Base-by-base conservation (phyloP, 2,113 vertebrate genomes). In the Oreochromis niloticus region DNA sequence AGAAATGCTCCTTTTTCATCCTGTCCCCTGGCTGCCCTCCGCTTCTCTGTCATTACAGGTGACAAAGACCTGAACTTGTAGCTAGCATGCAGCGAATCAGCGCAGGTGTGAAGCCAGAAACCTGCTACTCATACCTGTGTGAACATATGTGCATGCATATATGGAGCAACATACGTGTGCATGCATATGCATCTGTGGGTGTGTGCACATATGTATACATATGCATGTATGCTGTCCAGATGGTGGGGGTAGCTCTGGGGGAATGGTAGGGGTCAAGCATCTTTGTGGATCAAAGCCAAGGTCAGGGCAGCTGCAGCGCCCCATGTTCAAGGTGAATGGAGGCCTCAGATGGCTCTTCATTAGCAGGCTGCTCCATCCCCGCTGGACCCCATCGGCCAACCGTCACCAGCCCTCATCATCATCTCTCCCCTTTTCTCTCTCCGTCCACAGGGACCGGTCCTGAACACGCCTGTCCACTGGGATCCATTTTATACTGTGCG, bases 271-370 rank as follows among this genome's bases (percentile, higher is more conserved):
- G 95, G 96, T 96, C 95, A 96, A 94, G 93, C 91, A 92, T 95
- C 95, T 96, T 95, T 93, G 92, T 92, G 94, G 96, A 97, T 96
- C 96, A 96, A 96, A 97, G 97, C 96, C 96, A 97, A 97, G 95
- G 96, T 97, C 96, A 96, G 96, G 95, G 93, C 95, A 95, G 94
- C 94, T 89, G 94, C 96, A 95, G 94, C 93, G 89, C 91, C 93
- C 96, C 96, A 96, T 93, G 96, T 96, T 97, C 96, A 97, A 97
- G 96, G 96, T 96, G 96, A 96, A 95, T 91, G 83, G 91, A 94
- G 92, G 93, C 92, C 96, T 96, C 96, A 96, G 95, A 96, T 96
- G 96, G 96, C 94, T 94, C 93, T 94, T 95, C 94, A 97, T 96
- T 95, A 96, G 93, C 94, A 96, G 94, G 94, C 95, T 90, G 93